These are phyloP conservation scores for Aldabrachelys gigantea DNA, from an alignment of 2,113 vertebrate species.

Conservation along the genomic window DNA sequence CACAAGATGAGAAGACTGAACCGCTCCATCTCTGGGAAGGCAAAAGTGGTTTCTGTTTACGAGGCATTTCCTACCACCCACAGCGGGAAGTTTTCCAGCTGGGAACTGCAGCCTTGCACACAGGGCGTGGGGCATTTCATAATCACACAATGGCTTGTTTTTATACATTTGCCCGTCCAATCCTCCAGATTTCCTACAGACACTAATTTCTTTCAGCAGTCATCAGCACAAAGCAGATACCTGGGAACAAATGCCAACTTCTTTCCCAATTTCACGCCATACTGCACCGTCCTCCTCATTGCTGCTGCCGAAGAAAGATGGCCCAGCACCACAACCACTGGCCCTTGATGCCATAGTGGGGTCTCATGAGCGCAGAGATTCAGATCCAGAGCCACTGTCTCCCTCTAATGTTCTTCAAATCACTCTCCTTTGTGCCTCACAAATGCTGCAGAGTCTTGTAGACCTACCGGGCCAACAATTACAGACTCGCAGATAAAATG, in stretches of 20 bases:
- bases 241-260: not conserved
- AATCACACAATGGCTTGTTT: not conserved
- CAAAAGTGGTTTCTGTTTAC: conserved; percentile 50
- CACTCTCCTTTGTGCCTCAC: not conserved
- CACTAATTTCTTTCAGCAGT: not conserved
- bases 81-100: not conserved
- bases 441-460: not conserved
- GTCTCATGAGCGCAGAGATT: not conserved
- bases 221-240: not conserved
- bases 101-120: not conserved
- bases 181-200: not conserved
- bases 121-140: not conserved
- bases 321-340: not conserved
- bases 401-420: not conserved
- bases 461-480: not conserved
- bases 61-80: not conserved
- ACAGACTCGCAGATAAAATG: not conserved
- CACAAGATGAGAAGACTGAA: not conserved
- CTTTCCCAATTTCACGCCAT: not conserved
- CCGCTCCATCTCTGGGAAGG: not conserved
- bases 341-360: not conserved
- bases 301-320: not conserved
- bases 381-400: not conserved
- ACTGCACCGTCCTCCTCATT: not conserved
- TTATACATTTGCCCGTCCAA: accelerated